A percentile compares a stretch with the other conserved stretches of the same genome.
phyloP scores from a whole-genome alignment of 1,140 invertebrate species.

The Aphis craccivora region DNA sequence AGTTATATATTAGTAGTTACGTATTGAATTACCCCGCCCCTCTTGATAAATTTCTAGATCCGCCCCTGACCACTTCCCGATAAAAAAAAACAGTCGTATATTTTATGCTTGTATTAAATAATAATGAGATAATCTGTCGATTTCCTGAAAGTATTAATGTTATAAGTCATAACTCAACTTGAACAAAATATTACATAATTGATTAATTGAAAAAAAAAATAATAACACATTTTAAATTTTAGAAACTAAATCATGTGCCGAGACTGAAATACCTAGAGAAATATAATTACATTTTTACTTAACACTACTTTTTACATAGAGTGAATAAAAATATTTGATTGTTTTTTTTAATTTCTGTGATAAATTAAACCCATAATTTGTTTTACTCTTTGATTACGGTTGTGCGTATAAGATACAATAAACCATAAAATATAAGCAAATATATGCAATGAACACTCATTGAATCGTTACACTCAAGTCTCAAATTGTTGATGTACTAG shows the following conservation, averaged over 20 bases:
- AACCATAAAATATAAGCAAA: background rate
- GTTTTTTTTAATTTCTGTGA: background rate
- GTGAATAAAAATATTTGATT: background rate
- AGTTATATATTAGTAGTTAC: too few species aligned
- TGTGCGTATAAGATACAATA: background rate
- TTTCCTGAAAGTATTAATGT: background rate
- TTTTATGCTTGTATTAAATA: background rate
- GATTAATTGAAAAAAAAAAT: background rate
- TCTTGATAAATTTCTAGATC: too few species aligned
- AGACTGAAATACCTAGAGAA: background rate
- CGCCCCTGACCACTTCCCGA: background rate
- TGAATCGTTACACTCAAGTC: background rate
- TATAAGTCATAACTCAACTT: background rate
- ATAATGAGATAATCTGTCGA: background rate
- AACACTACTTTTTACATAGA: background rate
- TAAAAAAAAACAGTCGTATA: background rate
- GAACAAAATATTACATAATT: background rate
- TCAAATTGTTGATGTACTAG: background rate
- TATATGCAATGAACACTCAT: background rate
- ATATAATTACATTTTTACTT: background rate
- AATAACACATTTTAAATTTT: background rate
- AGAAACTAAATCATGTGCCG: background rate
- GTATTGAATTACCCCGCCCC: too few species aligned
- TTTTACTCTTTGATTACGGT: background rate
- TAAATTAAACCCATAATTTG: background rate